These are phyloP conservation scores for Calyptommatus sinebrachiatus DNA, from an alignment of 2,113 vertebrate species.

Conservation along the genomic window DNA sequence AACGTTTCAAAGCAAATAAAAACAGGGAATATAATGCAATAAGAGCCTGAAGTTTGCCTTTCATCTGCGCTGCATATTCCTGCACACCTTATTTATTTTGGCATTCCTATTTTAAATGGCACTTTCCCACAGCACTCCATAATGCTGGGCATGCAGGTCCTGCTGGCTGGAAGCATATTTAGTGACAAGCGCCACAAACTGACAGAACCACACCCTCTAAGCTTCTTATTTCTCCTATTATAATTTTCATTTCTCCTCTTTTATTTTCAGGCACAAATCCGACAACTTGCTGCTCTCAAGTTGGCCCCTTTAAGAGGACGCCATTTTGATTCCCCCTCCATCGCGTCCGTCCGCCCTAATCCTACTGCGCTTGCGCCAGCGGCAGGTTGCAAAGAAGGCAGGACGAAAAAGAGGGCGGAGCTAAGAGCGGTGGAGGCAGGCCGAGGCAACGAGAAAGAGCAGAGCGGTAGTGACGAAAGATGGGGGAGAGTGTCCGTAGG, in stretches of 20 bases:
- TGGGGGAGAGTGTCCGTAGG: slow-evolving; percentile 47
- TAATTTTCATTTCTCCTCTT: rapidly evolving
- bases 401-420: background rate
- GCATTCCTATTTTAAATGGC: too few species aligned
- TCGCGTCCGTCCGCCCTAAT: background rate
- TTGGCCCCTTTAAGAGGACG: background rate
- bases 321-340: background rate
- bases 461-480: background rate
- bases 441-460: background rate
- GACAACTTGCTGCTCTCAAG: rapidly evolving
- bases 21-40: too few species aligned
- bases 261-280: background rate
- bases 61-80: too few species aligned
- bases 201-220: background rate
- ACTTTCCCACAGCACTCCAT: too few species aligned
- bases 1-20: too few species aligned
- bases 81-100: too few species aligned
- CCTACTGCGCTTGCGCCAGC: slow-evolving; percentile 58
- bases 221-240: background rate
- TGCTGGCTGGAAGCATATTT: too few species aligned
- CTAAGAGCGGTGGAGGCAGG: too few species aligned
- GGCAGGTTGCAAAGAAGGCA: slow-evolving; percentile 23
- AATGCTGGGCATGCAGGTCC: too few species aligned
- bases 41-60: too few species aligned
- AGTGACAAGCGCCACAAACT: too few species aligned